Base-by-base conservation (phyloP, 2,797 vertebrate species). In the Sitta carolinensis region DNA sequence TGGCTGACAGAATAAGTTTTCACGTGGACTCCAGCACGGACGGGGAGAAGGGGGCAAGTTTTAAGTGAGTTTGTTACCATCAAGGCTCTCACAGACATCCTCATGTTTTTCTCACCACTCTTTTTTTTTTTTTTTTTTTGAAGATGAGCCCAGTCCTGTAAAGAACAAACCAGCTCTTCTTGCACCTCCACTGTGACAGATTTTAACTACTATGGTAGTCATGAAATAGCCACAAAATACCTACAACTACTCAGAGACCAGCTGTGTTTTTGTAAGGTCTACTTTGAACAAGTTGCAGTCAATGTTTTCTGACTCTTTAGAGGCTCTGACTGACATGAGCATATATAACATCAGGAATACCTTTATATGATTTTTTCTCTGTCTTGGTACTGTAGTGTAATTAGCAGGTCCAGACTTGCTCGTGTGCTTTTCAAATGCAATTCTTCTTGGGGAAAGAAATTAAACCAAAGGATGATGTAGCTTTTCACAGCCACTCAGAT, bases 401-500 rank as follows among this genome's bases (percentile, higher is more conserved):
- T 93, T 93, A 93, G 84, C 93, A 95, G 87, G 92, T 96, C 95
- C 89, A 95, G 87, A 76, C 94, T 89, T 94, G 95, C 91, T 91
- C 13, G 15, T 94, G 83, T 83, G 88, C 91, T 90, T 95, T 92
- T 91, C 95, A 94, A 94, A 96, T 83, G 83, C 83, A 91, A 1
- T 94, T 94, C 94, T 96, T 97, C 89, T 78, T 16, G 36, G 80
- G 85, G 70, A 94, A 93, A 80, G 90, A 97, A 94, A 94, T 93
- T 90, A 96, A 91, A 95, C 93, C 89, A 32, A 93, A 79, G 87
- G 92, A 94, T 93, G 93, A 92, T 90, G 94, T 38, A 84, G 95
- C 83, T 93, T 94, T 90, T 93, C 43, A 18, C 89, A 96, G 80
- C 85, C 91, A 94, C 80, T 94, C 93, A 94, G 91, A 91, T 96